Percentiles rank a stretch among this genome's conserved stretches.
These are phyloP conservation scores for Porites lobata DNA, from an alignment of 92 coral and sea anemone genomes.

Conservation along the genomic window DNA sequence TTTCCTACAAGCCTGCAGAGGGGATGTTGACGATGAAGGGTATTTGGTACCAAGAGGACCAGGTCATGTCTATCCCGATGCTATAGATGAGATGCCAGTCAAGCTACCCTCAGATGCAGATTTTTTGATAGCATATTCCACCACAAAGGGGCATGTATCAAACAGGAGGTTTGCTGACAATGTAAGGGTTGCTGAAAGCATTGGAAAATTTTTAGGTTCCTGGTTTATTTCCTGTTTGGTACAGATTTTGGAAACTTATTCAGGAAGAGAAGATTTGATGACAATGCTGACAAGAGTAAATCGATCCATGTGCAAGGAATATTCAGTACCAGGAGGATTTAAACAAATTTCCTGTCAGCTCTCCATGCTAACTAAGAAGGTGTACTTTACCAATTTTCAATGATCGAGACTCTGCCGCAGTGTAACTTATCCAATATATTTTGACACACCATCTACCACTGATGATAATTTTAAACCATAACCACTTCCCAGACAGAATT, in stretches of 20 bases:
- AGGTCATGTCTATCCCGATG: conserved; percentile 48
- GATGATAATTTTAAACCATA: too few relatives aligned
- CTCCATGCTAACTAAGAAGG: conserved; percentile 89
- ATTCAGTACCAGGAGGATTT: conserved; percentile 61
- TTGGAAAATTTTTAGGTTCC: conserved; percentile 68
- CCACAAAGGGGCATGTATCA: conserved; percentile 82
- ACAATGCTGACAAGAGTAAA: conserved; percentile 94
- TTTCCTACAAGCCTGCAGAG: conserved; percentile 96
- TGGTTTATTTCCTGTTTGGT: conserved; percentile 92
- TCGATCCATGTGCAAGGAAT: conserved; percentile 75
- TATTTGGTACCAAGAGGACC: conserved; percentile 36
- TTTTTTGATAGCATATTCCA: conserved; percentile 85
- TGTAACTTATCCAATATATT: neutral
- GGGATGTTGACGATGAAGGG: conserved; percentile 78
- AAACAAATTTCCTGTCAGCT: conserved; percentile 93
- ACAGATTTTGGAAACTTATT: conserved; percentile 65
- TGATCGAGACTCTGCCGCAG: conserved; percentile 4
- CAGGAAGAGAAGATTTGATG: conserved; percentile 85
- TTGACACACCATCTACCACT: neutral
- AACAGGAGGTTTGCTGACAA: conserved; percentile 67
- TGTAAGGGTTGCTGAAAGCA: neutral
- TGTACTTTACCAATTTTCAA: conserved; percentile 70
- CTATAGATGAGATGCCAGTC: conserved; percentile 66
- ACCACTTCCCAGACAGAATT: too few relatives aligned
- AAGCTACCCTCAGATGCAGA: conserved; percentile 93